These are phyloP conservation scores for Coenonympha glycerion DNA, from an alignment of 2,888 invertebrate species.

Conservation along the genomic window DNA sequence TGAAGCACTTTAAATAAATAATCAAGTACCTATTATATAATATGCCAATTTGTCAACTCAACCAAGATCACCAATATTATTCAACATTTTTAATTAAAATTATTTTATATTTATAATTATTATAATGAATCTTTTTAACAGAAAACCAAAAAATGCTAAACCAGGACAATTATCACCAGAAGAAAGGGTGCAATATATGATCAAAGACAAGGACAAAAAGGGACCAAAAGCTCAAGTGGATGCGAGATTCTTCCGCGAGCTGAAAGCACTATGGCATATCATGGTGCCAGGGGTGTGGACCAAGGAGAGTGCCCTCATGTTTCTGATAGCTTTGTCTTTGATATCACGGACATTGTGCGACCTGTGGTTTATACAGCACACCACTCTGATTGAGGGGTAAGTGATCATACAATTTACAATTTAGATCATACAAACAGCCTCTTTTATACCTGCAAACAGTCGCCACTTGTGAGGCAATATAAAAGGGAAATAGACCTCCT, in stretches of 20 bases:
- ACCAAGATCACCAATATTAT: too few relatives aligned
- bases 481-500: too few relatives aligned
- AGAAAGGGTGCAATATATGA: slow-evolving; percentile 86
- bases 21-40: too few relatives aligned
- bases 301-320: slow-evolving; percentile 83
- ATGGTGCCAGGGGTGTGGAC: slow-evolving; percentile 87
- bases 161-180: slow-evolving; percentile 64
- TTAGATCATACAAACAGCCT: background rate
- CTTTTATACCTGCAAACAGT: background rate
- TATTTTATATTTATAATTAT: too few relatives aligned
- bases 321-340: slow-evolving; percentile 85
- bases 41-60: too few relatives aligned
- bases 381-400: slow-evolving; percentile 94
- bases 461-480: too few relatives aligned
- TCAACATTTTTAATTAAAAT: too few relatives aligned
- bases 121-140: too few relatives aligned
- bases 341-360: slow-evolving; percentile 95
- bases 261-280: slow-evolving; percentile 81
- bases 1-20: too few relatives aligned
- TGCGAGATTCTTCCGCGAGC: slow-evolving; percentile 82
- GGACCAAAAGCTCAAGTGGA: slow-evolving; percentile 85
- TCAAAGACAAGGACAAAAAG: slow-evolving; percentile 80
- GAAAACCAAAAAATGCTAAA: slow-evolving; percentile 39
- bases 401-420: slow-evolving; percentile 31
- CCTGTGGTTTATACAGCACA: slow-evolving; percentile 97